Percentiles rank a stretch among this genome's conserved stretches.
phyloP scores from a whole-genome alignment of 1,140 invertebrate species.

The Brachionus rotundiformis region DNA sequence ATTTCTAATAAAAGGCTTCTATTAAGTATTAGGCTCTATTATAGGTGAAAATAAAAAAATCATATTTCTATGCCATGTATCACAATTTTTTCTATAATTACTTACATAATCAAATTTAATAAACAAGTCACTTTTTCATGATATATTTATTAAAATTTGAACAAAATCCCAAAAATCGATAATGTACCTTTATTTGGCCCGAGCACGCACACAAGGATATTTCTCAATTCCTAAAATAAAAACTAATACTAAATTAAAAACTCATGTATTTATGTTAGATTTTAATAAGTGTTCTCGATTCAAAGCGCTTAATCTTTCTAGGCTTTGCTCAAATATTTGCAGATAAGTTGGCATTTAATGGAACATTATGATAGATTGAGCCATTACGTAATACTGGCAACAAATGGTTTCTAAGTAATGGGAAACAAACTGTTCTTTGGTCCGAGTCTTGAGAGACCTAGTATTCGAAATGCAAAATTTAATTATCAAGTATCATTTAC shows the following conservation, averaged over 20 bases:
- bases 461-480: background rate
- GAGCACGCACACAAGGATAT: background rate
- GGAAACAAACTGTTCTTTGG: background rate
- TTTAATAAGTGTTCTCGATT: conserved; percentile 4
- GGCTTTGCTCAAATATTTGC: conserved; percentile 1
- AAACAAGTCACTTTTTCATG: conserved; percentile 10
- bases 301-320: background rate
- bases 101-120: background rate
- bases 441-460: background rate
- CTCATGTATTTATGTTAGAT: background rate
- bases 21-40: background rate
- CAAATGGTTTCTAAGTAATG: conserved; percentile 13
- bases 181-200: background rate
- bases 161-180: background rate
- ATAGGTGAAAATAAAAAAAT: background rate
- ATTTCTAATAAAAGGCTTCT: background rate
- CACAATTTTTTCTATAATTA: conserved; percentile 2
- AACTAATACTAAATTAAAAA: background rate
- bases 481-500: conserved; percentile 23
- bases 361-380: background rate
- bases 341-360: conserved; percentile 19
- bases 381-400: background rate
- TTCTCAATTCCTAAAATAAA: background rate
- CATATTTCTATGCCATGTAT: background rate
- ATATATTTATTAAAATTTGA: conserved; percentile 5